phyloP scores from a whole-genome alignment of 2,888 invertebrate genomes.

The Apeira syringaria region DNA sequence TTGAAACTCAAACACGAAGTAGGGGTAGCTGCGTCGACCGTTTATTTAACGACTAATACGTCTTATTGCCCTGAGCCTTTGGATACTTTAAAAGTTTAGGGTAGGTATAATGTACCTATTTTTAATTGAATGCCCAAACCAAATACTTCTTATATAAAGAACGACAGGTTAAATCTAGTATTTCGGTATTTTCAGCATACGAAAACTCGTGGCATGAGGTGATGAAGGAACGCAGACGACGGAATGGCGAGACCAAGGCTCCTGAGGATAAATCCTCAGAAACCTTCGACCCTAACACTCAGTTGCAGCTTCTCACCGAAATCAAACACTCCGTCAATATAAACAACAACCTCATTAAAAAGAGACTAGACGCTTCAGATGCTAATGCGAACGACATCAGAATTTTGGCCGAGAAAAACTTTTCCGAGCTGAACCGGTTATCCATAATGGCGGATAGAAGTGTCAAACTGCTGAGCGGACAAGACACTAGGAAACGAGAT shows the following conservation, averaged over 20 bases:
- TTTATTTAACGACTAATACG: no score
- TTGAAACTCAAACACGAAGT: no score
- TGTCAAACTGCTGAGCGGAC: slow-evolving; percentile 67
- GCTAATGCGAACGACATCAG: slow-evolving; percentile 52
- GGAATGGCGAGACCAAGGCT: slow-evolving; percentile 65
- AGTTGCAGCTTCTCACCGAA: slow-evolving; percentile 67
- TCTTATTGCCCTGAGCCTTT: no score
- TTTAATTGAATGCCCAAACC: no score
- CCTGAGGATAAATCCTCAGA: slow-evolving; percentile 27
- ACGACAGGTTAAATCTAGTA: no score
- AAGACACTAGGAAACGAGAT: slow-evolving; percentile 61
- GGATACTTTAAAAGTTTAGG: no score
- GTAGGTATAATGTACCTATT: no score
- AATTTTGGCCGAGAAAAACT: slow-evolving; percentile 71
- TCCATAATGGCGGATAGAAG: slow-evolving; percentile 77
- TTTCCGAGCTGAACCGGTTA: slow-evolving; percentile 68
- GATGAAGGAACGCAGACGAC: slow-evolving; percentile 84
- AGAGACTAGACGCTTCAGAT: slow-evolving; percentile 53
- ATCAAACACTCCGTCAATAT: slow-evolving; percentile 71
- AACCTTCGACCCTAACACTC: slow-evolving; percentile 53
- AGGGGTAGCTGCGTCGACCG: no score
- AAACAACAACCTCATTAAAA: slow-evolving; percentile 75
- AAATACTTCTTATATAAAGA: no score
- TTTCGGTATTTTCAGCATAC: slow-evolving; percentile 67
- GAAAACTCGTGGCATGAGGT: slow-evolving; percentile 86